Conservation (phyloP, 1,140 invertebrate genomes). For the Himalopsyche phryganea region DNA sequence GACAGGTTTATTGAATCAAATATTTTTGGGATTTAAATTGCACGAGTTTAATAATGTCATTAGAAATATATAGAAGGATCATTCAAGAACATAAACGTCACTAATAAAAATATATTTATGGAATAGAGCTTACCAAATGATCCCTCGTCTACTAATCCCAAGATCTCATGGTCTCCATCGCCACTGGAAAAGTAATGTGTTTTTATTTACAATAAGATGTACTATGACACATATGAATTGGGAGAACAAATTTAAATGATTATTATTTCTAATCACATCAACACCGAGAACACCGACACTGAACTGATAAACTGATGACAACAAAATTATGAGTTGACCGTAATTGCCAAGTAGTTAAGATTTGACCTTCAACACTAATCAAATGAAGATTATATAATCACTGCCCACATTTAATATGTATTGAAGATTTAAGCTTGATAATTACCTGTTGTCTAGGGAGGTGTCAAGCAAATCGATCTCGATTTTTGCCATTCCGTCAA, state of each 20-base stretch:
- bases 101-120: no score
- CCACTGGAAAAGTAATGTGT: constrained; percentile 43
- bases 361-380: constrained; percentile 23
- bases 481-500: constrained; percentile 46
- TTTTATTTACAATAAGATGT: background rate
- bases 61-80: no score
- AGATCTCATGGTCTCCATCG: constrained; percentile 43
- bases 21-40: no score
- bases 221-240: no score
- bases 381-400: constrained; percentile 43
- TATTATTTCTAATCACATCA: no score
- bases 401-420: background rate
- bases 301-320: constrained; percentile 20
- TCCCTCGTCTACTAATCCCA: constrained; percentile 48
- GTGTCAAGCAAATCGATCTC: constrained; percentile 48
- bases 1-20: no score
- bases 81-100: no score
- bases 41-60: no score
- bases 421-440: constrained; percentile 1
- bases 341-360: constrained; percentile 21
- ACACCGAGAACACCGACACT: background rate
- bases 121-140: constrained; percentile 42
- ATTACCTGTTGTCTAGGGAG: constrained; percentile 50
- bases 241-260: no score
- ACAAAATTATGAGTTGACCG: constrained; percentile 19